Evolutionary conservation across 2,888 invertebrate genomes (phyloP), one percentile per base, ranked within the genome.

Genomic region (Ennomos quercinarius): DNA sequence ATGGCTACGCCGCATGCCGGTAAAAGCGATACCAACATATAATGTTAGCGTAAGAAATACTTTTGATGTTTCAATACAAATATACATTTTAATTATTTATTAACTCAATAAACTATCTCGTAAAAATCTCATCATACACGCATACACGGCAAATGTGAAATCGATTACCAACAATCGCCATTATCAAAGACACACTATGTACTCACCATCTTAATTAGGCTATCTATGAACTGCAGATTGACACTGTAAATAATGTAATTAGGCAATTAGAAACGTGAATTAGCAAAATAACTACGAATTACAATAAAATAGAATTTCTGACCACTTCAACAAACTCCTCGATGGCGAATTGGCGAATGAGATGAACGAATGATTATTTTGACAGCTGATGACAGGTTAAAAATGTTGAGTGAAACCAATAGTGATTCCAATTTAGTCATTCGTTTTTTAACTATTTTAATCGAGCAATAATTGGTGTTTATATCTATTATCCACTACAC

Each of bases 1-100:
- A 90, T 90, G 91, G 90, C 91, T 84, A 78, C 84, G 79, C 77
- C 76, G 73, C 80, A 83, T 81, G 81, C 87, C 87, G 87, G 87
- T 42, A 40, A 9, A 27, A 13, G 10, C 36, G 46, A n/a, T 48
- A 45, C 35, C 27, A 35, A n/a, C 13, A n/a, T n/a, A 46, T 5
- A n/a, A 34, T 4, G 13, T 8, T 46, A 45, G 8, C n/a, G 2
- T 10, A 42, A 9, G 41, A 36, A 39, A 46, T 35, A 40, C 1
- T 9, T 13, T 27, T 36, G 4, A 5, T 6, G 10, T 27, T 27
- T 27, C 27, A 9, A 41, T 0, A n/a, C 12, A 40, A 0, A 10
- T 5, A 36, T 17, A 38, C n/a, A 39, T n/a, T 27, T n/a, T 6
- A 27, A 12, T 9, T 12, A 13, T 13, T 13, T 40, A 40, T 5